phyloP scores from a whole-genome alignment of 2,113 vertebrate genomes.

The Camarhynchus parvulus region DNA sequence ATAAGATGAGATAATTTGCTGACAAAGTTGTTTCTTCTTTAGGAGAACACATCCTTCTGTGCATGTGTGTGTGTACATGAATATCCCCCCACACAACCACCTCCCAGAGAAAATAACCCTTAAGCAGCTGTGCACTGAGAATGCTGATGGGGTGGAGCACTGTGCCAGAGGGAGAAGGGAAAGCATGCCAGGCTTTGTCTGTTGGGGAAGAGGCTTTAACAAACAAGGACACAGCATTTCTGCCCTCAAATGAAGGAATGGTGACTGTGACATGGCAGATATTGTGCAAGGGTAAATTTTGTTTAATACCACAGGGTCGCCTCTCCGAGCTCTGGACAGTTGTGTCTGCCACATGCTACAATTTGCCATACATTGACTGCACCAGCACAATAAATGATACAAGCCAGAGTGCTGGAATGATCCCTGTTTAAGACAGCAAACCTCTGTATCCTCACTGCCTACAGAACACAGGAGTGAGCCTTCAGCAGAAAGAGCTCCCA shows the following conservation, averaged over 20 bases:
- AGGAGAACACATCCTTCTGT: neutral
- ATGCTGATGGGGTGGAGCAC: neutral
- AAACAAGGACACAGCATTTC: neutral
- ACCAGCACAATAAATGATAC: neutral
- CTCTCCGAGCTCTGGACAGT: neutral
- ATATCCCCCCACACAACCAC: neutral
- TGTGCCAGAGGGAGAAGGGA: neutral
- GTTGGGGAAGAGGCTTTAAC: neutral
- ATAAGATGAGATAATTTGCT: constrained; percentile 51
- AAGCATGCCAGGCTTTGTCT: neutral
- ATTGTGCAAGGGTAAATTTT: neutral
- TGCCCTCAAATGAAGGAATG: neutral
- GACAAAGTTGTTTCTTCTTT: constrained; percentile 1
- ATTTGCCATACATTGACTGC: neutral
- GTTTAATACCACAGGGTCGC: neutral
- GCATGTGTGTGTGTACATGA: neutral
- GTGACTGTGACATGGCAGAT: neutral
- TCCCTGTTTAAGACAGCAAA: neutral
- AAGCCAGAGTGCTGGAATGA: neutral
- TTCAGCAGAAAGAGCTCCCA: neutral
- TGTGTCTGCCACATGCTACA: rapidly evolving
- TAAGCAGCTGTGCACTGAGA: neutral
- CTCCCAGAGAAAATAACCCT: constrained; percentile 22
- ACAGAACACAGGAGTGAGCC: neutral
- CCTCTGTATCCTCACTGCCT: neutral